Percentiles rank a stretch among this genome's conserved stretches.
These are phyloP conservation scores for Whitmania pigra DNA, from an alignment of 1,140 invertebrate species.

Conservation along the genomic window DNA sequence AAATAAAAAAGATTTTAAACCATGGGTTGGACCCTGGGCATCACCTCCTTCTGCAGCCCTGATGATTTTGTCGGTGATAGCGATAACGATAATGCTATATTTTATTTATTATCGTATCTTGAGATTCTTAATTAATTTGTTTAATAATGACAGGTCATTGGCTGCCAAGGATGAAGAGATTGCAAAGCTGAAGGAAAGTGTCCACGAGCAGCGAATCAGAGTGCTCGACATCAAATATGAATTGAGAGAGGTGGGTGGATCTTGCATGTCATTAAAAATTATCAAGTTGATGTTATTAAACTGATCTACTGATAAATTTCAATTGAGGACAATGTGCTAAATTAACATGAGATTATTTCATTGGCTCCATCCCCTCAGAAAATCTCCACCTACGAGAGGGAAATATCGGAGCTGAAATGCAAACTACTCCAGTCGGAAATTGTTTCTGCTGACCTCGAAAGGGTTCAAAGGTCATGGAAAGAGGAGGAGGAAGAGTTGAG, in stretches of 20 bases:
- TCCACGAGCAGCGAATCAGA: conserved; percentile 21
- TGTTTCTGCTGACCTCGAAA: conserved; percentile 51
- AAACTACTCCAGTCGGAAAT: conserved; percentile 54
- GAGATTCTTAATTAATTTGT: too few relatives aligned
- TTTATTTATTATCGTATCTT: too few relatives aligned
- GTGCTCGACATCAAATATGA: conserved; percentile 23
- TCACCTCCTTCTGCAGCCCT: too few relatives aligned
- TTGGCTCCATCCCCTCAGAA: conserved; percentile 27
- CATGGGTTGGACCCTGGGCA: too few relatives aligned
- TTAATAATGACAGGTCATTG: neutral
- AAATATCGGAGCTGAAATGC: conserved; percentile 52
- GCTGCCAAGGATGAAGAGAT: conserved; percentile 17
- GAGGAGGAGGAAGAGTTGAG: conserved; percentile 35
- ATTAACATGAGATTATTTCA: neutral
- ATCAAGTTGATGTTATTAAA: too few relatives aligned
- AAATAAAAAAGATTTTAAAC: too few relatives aligned
- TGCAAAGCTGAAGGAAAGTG: conserved; percentile 10
- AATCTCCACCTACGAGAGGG: conserved; percentile 40
- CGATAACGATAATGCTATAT: too few relatives aligned
- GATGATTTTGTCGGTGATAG: too few relatives aligned
- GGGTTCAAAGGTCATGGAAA: conserved; percentile 19
- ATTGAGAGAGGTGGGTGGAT: conserved; percentile 19
- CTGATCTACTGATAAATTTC: too few relatives aligned
- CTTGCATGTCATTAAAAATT: too few relatives aligned
- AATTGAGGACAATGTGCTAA: too few relatives aligned